Evolutionary conservation across 2,113 vertebrate genomes (phyloP).

Genomic region (Meleagris gallopavo): DNA sequence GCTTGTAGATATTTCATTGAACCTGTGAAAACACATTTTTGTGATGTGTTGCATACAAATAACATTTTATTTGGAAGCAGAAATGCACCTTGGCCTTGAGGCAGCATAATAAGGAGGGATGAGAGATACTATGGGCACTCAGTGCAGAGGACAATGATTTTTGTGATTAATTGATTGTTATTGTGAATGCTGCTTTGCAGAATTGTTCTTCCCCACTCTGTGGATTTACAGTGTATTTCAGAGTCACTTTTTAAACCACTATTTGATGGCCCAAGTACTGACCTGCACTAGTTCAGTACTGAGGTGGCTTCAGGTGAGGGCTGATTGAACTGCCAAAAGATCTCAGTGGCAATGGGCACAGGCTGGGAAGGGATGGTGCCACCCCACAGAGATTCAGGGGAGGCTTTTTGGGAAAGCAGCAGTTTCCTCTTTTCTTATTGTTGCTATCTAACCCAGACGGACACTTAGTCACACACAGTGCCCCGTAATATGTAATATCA

Average conservation of each 20-base stretch:
- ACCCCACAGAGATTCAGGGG: neutral
- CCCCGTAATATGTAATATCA: neutral
- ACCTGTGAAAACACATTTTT: neutral
- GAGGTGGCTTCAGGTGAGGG: neutral
- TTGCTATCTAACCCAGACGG: neutral
- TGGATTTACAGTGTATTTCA: neutral
- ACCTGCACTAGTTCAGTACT: neutral
- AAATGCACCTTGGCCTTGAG: neutral
- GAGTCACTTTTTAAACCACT: neutral
- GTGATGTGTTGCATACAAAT: neutral
- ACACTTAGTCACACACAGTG: neutral
- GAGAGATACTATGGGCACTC: neutral
- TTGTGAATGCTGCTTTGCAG: neutral
- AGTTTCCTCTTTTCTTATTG: neutral
- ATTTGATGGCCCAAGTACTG: neutral
- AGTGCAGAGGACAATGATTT: neutral
- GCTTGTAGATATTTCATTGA: neutral
- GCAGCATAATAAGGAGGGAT: neutral
- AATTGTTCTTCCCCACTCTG: neutral
- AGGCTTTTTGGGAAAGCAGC: slow-evolving; percentile 18
- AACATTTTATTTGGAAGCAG: neutral
- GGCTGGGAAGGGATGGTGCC: neutral
- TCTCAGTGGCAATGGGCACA: neutral
- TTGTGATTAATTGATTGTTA: neutral
- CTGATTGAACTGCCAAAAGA: slow-evolving; percentile 30